phyloP scores from a whole-genome alignment of 2,888 invertebrate species.

The Nomada ruficornis region DNA sequence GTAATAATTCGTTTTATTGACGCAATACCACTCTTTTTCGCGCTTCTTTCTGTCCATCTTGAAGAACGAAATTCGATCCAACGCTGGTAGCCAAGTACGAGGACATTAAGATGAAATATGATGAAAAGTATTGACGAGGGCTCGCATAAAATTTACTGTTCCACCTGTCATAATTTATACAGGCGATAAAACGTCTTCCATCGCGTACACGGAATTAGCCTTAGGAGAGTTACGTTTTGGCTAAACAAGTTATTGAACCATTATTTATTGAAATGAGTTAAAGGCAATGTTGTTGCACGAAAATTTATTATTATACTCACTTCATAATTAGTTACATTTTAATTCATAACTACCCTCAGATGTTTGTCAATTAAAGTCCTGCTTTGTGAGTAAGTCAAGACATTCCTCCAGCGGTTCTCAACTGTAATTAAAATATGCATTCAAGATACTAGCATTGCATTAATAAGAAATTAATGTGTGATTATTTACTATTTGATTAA shows the following conservation, averaged over 20 bases:
- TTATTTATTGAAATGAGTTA: no score
- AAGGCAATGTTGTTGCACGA: no score
- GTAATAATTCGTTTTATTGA: conserved; percentile 61
- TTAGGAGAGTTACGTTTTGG: neutral
- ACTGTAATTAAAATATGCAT: neutral
- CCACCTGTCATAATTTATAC: neutral
- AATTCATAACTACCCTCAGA: no score
- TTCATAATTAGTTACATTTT: no score
- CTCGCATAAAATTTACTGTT: conserved; percentile 1
- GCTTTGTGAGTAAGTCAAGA: neutral
- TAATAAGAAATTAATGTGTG: neutral
- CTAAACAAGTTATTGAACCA: no score
- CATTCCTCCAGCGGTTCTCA: neutral
- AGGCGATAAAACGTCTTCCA: neutral
- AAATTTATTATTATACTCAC: no score
- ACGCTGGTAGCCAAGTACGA: conserved; percentile 38
- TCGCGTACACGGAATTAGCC: neutral
- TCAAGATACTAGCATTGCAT: neutral
- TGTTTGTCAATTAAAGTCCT: neutral
- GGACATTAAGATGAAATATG: conserved; percentile 1
- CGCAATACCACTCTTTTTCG: conserved; percentile 45
- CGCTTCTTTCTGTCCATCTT: conserved; percentile 38
- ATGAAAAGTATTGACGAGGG: neutral
- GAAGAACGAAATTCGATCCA: conserved; percentile 39
- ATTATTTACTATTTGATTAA: neutral